Conservation (phyloP, 2,113 vertebrate genomes). For the Actenoides lindsayi region DNA sequence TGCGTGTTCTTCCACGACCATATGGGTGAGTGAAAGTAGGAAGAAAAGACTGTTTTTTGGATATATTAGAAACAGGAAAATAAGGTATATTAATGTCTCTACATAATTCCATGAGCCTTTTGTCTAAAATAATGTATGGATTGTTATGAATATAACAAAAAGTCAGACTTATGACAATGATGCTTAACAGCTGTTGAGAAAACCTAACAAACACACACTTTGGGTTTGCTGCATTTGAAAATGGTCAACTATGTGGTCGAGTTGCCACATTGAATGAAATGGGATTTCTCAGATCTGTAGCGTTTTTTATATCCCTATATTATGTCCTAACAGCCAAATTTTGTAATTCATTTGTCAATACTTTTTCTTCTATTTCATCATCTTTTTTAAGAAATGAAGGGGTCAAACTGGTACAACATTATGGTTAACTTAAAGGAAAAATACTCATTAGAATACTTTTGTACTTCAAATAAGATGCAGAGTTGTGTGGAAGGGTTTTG, state of each 20-base stretch:
- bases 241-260: neutral
- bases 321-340: neutral
- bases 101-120: neutral
- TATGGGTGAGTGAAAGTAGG: neutral
- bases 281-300: neutral
- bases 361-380: neutral
- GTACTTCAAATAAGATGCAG: neutral
- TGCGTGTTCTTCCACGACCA: neutral
- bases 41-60: neutral
- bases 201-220: neutral
- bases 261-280: neutral
- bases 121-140: constrained; percentile 7
- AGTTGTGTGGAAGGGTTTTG: neutral
- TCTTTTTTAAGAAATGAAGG: neutral
- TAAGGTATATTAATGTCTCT: constrained; percentile 5
- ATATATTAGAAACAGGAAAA: neutral
- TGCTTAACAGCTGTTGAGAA: constrained; percentile 19
- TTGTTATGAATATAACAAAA: constrained; percentile 30
- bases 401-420: neutral
- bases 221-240: neutral
- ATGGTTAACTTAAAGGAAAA: neutral
- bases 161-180: neutral
- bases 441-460: neutral
- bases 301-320: neutral
- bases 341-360: neutral